Evolutionary conservation across 2,888 invertebrate genomes (phyloP), one percentile per base, ranked within the genome.

Genomic region (Willowsia nigromaculata): DNA sequence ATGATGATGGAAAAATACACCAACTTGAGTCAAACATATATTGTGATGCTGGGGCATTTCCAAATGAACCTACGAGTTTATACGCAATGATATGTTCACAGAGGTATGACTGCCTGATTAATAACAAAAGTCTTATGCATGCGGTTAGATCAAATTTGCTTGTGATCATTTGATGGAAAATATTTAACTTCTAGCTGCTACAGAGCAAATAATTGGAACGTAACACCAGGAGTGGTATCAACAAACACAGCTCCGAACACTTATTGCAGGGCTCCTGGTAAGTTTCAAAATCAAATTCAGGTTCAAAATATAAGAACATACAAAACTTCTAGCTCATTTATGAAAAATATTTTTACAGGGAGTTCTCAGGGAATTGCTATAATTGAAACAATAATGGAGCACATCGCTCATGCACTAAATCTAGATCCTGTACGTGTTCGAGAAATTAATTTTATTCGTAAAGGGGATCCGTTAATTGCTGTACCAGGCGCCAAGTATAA

Each of bases 191-290:
- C 25, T 50, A 90, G 95, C 91, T 96, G 95, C 92, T 97, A 97
- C 93, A 95, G 96, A 90, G 94, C 94, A 3, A 94, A 93, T 1
- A 94, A 95, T 53, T 96, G 96, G 96, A 93, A 93, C 11, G 90
- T 94, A n/a, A 92, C 93, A 0, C 94, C 94, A 11, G 93, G 93
- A 37, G 94, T 94, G 22, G 95, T 96, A 0, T 93, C 94, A 40
- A 96, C 97, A 0, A 96, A 97, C 92, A 94, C 95, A 0, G 95
- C 97, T 0, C 94, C 95, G 4, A 96, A 96, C 91, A 96, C 97
- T 0, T 96, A 95, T 93, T 96, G 96, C 92, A 94, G 97, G 93
- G 95, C 96, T 1, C 97, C 97, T 93, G 96, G 95, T n/a, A 11
- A 50, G 50, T 9, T 22, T 74, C 40, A 65, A 22, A 40, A 37